phyloP scores from a whole-genome alignment of 1,140 invertebrate genomes.

The Yoshiicerus persimilis region DNA sequence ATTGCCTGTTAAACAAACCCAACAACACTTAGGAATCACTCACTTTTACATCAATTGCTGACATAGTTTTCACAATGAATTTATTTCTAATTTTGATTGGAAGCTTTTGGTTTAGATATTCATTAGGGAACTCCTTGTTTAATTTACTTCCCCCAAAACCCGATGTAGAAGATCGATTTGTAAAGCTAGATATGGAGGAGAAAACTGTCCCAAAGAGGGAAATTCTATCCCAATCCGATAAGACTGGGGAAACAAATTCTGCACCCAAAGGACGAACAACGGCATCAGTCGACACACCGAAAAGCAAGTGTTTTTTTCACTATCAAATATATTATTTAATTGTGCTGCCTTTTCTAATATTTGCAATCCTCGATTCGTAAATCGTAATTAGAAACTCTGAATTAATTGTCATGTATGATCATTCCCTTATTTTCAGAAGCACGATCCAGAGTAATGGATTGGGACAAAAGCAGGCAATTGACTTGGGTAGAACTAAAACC shows the following conservation, averaged over 20 bases:
- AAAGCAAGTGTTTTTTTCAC: no score
- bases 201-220: background rate
- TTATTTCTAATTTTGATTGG: background rate
- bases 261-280: no score
- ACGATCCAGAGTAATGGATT: background rate
- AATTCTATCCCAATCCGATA: background rate
- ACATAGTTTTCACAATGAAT: no score
- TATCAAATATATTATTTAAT: no score
- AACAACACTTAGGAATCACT: background rate
- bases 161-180: background rate
- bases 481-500: background rate
- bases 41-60: no score
- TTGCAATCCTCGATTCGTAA: no score
- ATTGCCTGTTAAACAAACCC: background rate
- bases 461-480: background rate
- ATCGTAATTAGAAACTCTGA: no score
- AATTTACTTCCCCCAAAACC: background rate
- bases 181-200: background rate
- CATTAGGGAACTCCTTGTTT: background rate
- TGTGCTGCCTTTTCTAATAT: no score
- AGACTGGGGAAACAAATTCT: background rate
- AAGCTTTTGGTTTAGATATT: background rate
- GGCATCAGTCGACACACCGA: no score
- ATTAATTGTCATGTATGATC: no score
- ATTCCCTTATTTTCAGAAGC: no score